Evolutionary conservation across 2,113 vertebrate genomes (phyloP), one percentile per base, ranked within the genome.

Genomic region (Copsychus sechellarum): DNA sequence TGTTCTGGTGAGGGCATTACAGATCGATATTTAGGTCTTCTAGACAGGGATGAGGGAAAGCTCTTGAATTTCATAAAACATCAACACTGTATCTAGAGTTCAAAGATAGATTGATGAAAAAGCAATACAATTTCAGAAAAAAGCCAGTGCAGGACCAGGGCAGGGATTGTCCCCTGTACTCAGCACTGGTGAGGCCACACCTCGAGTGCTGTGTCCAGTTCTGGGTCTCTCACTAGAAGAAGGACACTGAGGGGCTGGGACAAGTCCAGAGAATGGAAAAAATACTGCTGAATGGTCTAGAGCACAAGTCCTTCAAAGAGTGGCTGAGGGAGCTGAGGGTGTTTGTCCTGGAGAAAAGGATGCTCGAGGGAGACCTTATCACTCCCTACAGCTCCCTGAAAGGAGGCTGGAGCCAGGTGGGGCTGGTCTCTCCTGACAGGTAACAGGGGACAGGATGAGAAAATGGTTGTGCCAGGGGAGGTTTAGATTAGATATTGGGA

Each of bases 341-440:
- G 12, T 80, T 53, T n/a, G 15, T 6, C 12, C 43, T 74, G 50
- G 3, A 48, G 38, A 69, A 70, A 29, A 29, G 14, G 23, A 74
- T 11, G 26, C 12, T 31, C 1, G 2, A 4, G 29, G 16, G 16
- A 62, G 20, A 58, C 3, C 7, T 36, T 42, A 1, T 17, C 4
- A 0, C 7, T 24, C 36, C 23, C 24, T 58, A 16, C 13, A 36
- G 0, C 19, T 57, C 16, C 14, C 42, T 69, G 72, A 53, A 29
- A 58, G 50, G 16, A 53, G 16, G 23, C 7, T 61, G 31, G 9
- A 17, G 23, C 1, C 4, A 53, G 29, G 19, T 43, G 11, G 40
- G 9, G 29, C n/a, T 0, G 0, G n/a, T 51, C 38, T 50, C 12
- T 66, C 50, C 28, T 57, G 16, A 6, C 40, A 62, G 33, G 19